Conservation (phyloP, 1,140 invertebrate genomes). For the Parapsyche elsis region DNA sequence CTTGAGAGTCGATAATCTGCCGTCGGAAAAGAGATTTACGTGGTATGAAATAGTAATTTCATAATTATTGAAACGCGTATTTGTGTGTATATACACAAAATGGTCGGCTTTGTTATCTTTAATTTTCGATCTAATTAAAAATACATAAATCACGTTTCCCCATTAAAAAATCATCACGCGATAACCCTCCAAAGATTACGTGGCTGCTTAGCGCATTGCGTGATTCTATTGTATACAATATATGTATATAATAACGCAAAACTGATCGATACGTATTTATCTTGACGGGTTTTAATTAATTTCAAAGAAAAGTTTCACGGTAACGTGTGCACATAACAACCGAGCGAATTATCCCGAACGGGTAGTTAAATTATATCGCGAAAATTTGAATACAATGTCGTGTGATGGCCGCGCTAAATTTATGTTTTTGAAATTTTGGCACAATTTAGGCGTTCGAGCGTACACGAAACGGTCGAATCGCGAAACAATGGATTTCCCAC, state of each 20-base stretch:
- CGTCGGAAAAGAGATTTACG: background rate
- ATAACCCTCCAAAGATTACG: constrained; percentile 2
- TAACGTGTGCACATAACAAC: background rate
- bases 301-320: background rate
- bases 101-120: background rate
- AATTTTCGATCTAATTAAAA: constrained; percentile 11
- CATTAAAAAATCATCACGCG: constrained; percentile 15
- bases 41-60: background rate
- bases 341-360: too few relatives aligned
- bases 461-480: too few relatives aligned
- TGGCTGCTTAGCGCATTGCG: background rate
- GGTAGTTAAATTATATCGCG: too few relatives aligned
- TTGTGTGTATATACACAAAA: background rate
- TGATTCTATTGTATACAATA: background rate
- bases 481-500: too few relatives aligned
- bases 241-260: background rate
- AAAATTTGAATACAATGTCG: too few relatives aligned
- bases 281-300: background rate
- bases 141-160: constrained; percentile 12
- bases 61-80: background rate
- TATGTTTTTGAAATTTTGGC: too few relatives aligned
- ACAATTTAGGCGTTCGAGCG: too few relatives aligned
- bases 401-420: background rate
- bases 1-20: background rate
- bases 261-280: background rate